Evolutionary conservation across 2,113 vertebrate species (phyloP), one percentile per base, ranked within the genome.

Genomic region (Alces alces): DNA sequence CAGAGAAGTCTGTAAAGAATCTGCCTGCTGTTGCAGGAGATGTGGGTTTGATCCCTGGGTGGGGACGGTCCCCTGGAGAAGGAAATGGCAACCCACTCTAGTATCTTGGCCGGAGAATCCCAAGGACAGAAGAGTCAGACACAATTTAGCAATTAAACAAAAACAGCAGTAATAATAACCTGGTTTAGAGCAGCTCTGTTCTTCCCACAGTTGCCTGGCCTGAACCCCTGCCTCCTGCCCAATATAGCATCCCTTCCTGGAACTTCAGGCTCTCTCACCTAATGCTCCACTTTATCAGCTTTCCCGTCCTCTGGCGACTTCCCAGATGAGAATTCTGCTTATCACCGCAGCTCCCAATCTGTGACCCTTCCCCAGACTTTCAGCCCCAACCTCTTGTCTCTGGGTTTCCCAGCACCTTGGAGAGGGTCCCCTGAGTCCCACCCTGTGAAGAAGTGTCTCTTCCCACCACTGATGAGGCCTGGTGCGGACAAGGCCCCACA

Each of bases 151-250:
- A 1, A 70, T n/a, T 36, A 70, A 70, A 23, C n/a, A 70, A 70
- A 70, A 70, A 3, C n/a, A 66, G 5, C 8, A 36, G 3, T 6
- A 23, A 23, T 10, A 36, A 66, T 8, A 66, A 36, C n/a, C 10
- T 2, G 2, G 66, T 19, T 66, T 21, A 66, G 28, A 52, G 9
- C 84, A 19, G 3, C 19, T 7, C 43, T 16, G 2, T 17, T 33
- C 39, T 21, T 9, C 13, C 73, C 8, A 0, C 5, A 25, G 27
- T 7, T 16, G 9, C 82, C 25, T n/a, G 6, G 27, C 21, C 10
- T 0, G 15, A 5, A 39, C 16, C 50, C 55, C 43, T 3, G 27
- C 17, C 66, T 39, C 19, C 6, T 2, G 6, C 61, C 47, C 23
- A 1, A 0, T 4, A 27, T 55, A 45, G 27, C 25, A 12, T 47